A percentile compares a stretch with the other conserved stretches of the same genome.
phyloP scores from a whole-genome alignment of 1,140 invertebrate genomes.

The Neuroterus valhalla region DNA sequence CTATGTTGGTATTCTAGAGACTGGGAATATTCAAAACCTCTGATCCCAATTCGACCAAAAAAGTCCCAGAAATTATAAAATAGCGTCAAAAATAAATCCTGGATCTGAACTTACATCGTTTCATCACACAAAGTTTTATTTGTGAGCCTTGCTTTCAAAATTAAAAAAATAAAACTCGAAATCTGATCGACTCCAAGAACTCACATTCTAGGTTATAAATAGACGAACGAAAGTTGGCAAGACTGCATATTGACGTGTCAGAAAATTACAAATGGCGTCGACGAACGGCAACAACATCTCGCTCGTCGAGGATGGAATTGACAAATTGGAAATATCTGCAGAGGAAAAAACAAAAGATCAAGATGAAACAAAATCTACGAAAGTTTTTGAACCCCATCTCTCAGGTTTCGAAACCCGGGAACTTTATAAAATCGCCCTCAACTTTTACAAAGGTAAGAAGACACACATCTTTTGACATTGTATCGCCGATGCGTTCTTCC shows the following conservation, averaged over 20 bases:
- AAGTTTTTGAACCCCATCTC: conserved; percentile 60
- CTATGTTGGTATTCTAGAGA: too few relatives aligned
- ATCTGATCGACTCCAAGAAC: too few relatives aligned
- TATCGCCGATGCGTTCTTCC: neutral
- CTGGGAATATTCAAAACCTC: too few relatives aligned
- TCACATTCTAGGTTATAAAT: too few relatives aligned
- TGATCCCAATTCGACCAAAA: too few relatives aligned
- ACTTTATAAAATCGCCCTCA: conserved; percentile 89
- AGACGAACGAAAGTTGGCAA: conserved; percentile 42
- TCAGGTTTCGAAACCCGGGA: conserved; percentile 76
- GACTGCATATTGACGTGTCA: conserved; percentile 62
- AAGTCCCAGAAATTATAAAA: too few relatives aligned
- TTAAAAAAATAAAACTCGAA: too few relatives aligned
- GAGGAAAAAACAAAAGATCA: conserved; percentile 47
- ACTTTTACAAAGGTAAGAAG: conserved; percentile 90
- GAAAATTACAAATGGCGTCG: conserved; percentile 67
- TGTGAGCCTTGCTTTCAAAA: too few relatives aligned
- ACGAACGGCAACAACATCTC: conserved; percentile 58
- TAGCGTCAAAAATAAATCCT: too few relatives aligned
- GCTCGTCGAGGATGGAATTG: conserved; percentile 59
- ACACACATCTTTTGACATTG: conserved; percentile 3
- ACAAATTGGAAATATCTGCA: conserved; percentile 57
- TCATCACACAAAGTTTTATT: too few relatives aligned
- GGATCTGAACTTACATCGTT: too few relatives aligned
- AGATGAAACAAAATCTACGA: conserved; percentile 32